Conservation (phyloP, 1,140 invertebrate species). For the Drosophila asahinai region DNA sequence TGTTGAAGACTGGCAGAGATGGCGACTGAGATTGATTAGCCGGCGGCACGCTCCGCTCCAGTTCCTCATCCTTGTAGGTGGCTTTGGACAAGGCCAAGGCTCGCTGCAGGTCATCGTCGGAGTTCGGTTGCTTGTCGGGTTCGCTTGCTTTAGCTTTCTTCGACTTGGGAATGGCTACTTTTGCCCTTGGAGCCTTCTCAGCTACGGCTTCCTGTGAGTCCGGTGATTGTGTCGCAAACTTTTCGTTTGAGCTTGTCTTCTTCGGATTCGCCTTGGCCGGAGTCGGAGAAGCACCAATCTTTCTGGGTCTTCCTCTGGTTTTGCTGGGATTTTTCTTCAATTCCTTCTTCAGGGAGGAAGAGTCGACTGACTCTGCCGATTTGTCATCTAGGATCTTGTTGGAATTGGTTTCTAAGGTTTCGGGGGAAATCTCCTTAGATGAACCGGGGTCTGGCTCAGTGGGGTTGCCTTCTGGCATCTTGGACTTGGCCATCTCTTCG, state of each 20-base stretch:
- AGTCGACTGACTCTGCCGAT: neutral
- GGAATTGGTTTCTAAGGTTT: neutral
- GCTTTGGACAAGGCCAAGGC: slow-evolving; percentile 45
- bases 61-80: slow-evolving; percentile 23
- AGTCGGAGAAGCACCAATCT: neutral
- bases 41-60: neutral
- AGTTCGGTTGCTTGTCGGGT: neutral
- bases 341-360: neutral
- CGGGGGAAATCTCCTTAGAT: neutral
- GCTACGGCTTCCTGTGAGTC: neutral
- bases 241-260: neutral
- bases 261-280: neutral
- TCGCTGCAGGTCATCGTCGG: slow-evolving; percentile 29
- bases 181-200: neutral
- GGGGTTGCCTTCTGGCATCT: neutral
- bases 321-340: too few relatives aligned
- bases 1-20: slow-evolving; percentile 31
- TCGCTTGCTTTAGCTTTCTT: neutral
- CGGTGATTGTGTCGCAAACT: neutral
- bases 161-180: neutral
- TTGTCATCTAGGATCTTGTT: neutral
- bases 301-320: neutral
- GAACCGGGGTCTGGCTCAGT: neutral
- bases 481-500: neutral
- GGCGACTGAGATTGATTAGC: slow-evolving; percentile 9